Percentiles rank a stretch among this genome's conserved stretches.
These are phyloP conservation scores for Cheirogaleus medius DNA, from an alignment of 2,113 vertebrate genomes.

Conservation along the genomic window DNA sequence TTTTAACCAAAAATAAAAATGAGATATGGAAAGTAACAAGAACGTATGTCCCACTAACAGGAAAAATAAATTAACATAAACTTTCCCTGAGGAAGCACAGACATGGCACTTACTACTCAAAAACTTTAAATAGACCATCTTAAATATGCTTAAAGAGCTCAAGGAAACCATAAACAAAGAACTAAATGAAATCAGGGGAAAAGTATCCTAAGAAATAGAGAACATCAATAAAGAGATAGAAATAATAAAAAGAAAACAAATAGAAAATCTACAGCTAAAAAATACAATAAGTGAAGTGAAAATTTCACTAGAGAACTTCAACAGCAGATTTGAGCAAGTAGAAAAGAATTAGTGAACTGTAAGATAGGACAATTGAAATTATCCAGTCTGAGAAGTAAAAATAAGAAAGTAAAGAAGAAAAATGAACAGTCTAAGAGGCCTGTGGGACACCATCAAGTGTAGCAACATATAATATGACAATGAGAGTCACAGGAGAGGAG, in stretches of 20 bases:
- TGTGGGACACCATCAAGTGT: not conserved
- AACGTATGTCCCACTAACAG: not conserved
- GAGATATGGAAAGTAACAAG: not conserved
- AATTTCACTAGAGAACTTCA: not conserved
- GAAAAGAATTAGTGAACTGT: not conserved
- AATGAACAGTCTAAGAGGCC: not conserved
- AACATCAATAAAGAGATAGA: not conserved
- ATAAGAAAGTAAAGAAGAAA: not conserved
- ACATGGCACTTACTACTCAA: not conserved
- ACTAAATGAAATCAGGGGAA: not conserved
- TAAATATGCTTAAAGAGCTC: not conserved
- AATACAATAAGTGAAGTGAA: not conserved
- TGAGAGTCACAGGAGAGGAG: not conserved
- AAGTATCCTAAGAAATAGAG: not conserved
- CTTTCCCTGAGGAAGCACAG: not conserved
- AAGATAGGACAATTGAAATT: not conserved
- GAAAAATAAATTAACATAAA: not conserved
- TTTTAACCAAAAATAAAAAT: not conserved
- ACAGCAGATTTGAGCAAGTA: not conserved
- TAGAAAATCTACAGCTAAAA: not conserved
- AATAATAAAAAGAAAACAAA: not conserved
- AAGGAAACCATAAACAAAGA: not conserved
- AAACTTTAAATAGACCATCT: not conserved
- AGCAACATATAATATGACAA: not conserved
- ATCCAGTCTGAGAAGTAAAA: not conserved